Base-by-base conservation (phyloP, 2,888 invertebrate genomes). In the Ormyrus nitidulus region DNA sequence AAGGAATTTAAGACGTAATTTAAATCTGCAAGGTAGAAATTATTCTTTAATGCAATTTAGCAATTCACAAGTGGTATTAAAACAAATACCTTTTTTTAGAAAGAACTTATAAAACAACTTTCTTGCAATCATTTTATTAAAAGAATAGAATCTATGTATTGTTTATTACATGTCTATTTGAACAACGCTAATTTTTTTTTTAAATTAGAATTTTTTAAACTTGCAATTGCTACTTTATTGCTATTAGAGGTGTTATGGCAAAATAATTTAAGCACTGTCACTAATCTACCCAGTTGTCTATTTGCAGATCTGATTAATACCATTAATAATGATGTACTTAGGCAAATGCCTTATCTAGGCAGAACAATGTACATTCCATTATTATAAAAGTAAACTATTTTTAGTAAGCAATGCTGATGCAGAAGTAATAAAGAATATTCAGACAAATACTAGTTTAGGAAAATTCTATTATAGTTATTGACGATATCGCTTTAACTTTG, bases 321-420 rank as follows among this genome's bases (percentile, higher is more conserved):
- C n/a, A 34, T 61, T 34, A 61, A 64, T 79, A 46, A 56, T n/a
- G 64, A 53, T 74, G 69, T 80, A 81, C 74, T 79, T 71, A 80
- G 81, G 77, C 79, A 80, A 81, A 81, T 80, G 46, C 82, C 79
- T 81, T 78, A 81, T 78, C 71, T 46, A 75, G 48, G 19, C 9
- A 80, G 72, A 82, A 82, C 81, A 82, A 84, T 83, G 65, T 81
- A 81, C 62, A 77, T 77, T 82, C 79, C 65, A 80, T 77, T 74
- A 72, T 82, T 77, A 78, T 83, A 82, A 81, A 84, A 84, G 83
- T 81, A 77, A 83, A 83, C 76, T 85, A 84, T 86, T 86, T 85
- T 84, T 83, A 83, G 77, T 61, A 77, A 71, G 79, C 81, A 66
- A 81, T 80, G 79, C 81, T 19, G 65, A 81, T 72, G 81, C 71